phyloP scores from a whole-genome alignment of 2,888 invertebrate species.

The Coelopa pilipes region DNA sequence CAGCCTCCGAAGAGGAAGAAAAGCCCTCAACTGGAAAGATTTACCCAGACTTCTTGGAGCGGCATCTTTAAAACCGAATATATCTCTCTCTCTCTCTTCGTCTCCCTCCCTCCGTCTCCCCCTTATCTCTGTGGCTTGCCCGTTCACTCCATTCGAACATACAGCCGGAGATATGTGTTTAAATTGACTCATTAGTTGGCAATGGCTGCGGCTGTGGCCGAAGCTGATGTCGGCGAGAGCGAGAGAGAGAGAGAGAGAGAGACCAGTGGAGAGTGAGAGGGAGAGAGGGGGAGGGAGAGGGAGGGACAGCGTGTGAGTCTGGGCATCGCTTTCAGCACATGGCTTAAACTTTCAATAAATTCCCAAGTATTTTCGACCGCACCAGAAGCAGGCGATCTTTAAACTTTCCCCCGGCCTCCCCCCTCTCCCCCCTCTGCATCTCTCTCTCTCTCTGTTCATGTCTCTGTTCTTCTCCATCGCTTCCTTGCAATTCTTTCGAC shows the following conservation, averaged over 20 bases:
- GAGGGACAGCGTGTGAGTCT: not conserved
- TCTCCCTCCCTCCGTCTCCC: not conserved
- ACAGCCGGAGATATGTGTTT: not conserved
- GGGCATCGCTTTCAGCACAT: not conserved
- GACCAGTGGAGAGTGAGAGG: too few relatives aligned
- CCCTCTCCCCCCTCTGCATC: too few relatives aligned
- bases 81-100: not conserved
- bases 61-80: not conserved
- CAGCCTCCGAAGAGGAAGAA: not conserved
- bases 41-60: not conserved
- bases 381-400: not conserved
- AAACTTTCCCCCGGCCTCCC: not conserved
- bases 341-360: constrained; percentile 6
- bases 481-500: not conserved
- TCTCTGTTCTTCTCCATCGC: not conserved
- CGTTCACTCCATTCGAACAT: not conserved
- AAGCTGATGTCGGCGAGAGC: not conserved
- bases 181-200: constrained; percentile 14
- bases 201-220: not conserved
- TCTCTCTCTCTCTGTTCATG: not conserved
- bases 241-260: too few relatives aligned
- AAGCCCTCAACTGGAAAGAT: constrained; percentile 4
- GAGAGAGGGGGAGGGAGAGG: too few relatives aligned
- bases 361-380: not conserved
- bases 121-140: not conserved